Base-by-base conservation (phyloP, 2,888 invertebrate genomes). In the Amphipoea lucens region DNA sequence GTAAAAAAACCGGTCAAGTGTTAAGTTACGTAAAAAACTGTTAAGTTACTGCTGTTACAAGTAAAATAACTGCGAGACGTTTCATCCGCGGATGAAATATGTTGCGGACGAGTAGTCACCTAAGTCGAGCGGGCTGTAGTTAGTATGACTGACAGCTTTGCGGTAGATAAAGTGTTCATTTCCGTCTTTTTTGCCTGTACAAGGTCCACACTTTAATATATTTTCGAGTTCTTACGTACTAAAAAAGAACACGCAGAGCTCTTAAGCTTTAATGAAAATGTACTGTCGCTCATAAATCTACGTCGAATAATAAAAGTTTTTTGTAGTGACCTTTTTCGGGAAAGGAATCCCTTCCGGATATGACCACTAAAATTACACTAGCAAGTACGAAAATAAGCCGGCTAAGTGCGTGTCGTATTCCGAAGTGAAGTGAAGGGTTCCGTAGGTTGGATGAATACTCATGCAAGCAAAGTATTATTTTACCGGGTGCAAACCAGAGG, bases 241-340 rank as follows among this genome's bases (percentile, higher is more conserved):
- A 45, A 65, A 20, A 9, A 54, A 54, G 7, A 71, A 51, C 79
- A 70, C 42, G 66, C 84, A 66, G 42, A 60, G 42, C 36, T 45
- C 12, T 65, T 17, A 17, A 36, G 51, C 65, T 51, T 20, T 84
- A 79, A 81, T 79, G 60, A 84, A 70, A 70, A 79, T 42, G 20
- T 66, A 45, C 45, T 14, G 36, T 23, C 60, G 5, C 79, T 70
- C 84, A 60, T 79, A 84, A 84, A 70, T 70, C 29, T 40, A 45
- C 4, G 60, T 62, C 80, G 23, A 60, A 63, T 62, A 62, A 79
- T 78, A 71, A 84, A 84, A 54, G 36, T 62, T 71, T 70, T 66
- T 65, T 36, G 0, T 42, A 20, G 14, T 23, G 70, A 71, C 84
- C 51, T 68, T 67, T 82, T 70, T 66, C 9, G 23, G n/a, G 17